Conservation (phyloP, 1,140 invertebrate genomes). For the Drosophila obscura region DNA sequence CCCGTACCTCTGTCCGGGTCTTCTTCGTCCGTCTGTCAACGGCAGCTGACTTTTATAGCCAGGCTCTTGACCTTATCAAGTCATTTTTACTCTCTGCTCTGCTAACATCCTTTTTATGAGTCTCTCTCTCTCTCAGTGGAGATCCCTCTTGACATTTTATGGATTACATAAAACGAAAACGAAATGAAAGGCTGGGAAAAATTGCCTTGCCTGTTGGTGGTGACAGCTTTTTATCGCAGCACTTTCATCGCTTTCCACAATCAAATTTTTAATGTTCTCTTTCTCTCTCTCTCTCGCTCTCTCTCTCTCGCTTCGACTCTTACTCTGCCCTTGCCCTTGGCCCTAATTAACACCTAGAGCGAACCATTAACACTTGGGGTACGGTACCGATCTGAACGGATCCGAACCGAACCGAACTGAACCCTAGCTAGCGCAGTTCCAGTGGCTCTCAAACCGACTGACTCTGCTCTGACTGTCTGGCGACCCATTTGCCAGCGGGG, state of each 20-base stretch:
- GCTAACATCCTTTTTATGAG: slow-evolving; percentile 69
- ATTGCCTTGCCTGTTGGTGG: slow-evolving; percentile 36
- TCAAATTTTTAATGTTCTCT: slow-evolving; percentile 42
- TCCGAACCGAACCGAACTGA: neutral
- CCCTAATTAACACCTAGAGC: slow-evolving; percentile 74
- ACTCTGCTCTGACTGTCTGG: neutral
- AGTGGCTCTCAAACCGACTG: slow-evolving; percentile 62
- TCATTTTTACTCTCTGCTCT: slow-evolving; percentile 49
- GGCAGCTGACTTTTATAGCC: slow-evolving; percentile 72
- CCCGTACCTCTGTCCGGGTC: slow-evolving; percentile 6
- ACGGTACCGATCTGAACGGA: slow-evolving; percentile 16
- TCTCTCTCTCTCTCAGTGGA: neutral
- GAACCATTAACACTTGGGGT: slow-evolving; percentile 76
- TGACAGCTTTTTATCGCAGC: slow-evolving; percentile 78
- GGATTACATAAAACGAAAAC: slow-evolving; percentile 49
- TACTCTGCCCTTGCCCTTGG: slow-evolving; percentile 56
- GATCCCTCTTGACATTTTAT: slow-evolving; percentile 63
- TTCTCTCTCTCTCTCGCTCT: neutral
- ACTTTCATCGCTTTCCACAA: slow-evolving; percentile 72
- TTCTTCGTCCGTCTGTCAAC: slow-evolving; percentile 36
- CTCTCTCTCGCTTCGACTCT: neutral
- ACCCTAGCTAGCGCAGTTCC: neutral
- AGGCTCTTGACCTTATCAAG: slow-evolving; percentile 79
- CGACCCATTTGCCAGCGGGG: slow-evolving; percentile 39
- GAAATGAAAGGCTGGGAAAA: slow-evolving; percentile 20